A percentile compares a stretch with the other conserved stretches of the same genome.
These are phyloP conservation scores for Cervus canadensis DNA, from an alignment of 2,113 vertebrate genomes.

Conservation along the genomic window DNA sequence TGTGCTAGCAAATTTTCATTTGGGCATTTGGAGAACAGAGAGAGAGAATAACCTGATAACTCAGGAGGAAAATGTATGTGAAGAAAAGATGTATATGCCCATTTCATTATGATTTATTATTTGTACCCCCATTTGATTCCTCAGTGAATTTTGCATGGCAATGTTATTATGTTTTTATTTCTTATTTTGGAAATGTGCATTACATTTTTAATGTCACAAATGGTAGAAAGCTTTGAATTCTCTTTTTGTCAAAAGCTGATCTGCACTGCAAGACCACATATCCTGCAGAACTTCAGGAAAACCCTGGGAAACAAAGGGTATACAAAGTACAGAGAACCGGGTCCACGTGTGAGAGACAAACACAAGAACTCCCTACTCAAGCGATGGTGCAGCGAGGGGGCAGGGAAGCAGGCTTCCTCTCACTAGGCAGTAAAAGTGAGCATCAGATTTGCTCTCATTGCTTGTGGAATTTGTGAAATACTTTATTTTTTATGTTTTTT, in stretches of 20 bases:
- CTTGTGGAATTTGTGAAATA: conserved; percentile 2
- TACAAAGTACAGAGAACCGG: neutral
- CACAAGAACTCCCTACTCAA: neutral
- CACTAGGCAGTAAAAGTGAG: neutral
- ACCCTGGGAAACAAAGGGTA: neutral
- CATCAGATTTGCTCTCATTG: neutral
- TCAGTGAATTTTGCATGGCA: neutral
- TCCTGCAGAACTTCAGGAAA: neutral
- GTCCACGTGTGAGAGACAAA: neutral
- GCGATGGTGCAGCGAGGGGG: neutral
- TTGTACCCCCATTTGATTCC: neutral
- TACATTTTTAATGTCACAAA: conserved; percentile 1
- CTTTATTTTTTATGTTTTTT: neutral
- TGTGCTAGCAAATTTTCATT: neutral
- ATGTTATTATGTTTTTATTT: neutral
- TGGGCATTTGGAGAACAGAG: neutral
- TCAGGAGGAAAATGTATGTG: neutral
- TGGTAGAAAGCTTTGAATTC: neutral
- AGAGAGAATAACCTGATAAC: neutral
- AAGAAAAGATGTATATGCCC: neutral
- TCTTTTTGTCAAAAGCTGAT: neutral
- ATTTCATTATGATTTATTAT: neutral
- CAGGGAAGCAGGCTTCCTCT: neutral
- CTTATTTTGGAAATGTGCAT: neutral
- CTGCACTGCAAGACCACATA: neutral